phyloP scores from a whole-genome alignment of 1,140 invertebrate genomes.

The Planococcus citri region DNA sequence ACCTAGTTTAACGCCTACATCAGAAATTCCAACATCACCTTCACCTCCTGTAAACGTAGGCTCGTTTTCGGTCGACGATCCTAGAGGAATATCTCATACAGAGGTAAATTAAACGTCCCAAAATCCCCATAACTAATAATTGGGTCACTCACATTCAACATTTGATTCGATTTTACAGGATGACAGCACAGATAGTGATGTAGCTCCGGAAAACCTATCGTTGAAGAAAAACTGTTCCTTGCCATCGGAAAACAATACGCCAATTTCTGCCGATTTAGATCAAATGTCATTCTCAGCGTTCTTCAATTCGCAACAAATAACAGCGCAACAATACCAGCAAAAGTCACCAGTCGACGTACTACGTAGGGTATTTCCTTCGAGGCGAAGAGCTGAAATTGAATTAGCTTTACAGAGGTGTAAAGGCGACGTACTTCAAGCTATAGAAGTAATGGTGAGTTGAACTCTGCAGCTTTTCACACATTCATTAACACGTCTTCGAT shows the following conservation, averaged over 20 bases:
- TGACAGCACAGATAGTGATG: slow-evolving; percentile 30
- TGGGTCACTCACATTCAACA: not conserved
- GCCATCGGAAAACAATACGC: slow-evolving; percentile 9
- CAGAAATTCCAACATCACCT: slow-evolving; percentile 12
- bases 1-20: slow-evolving; percentile 23
- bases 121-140: not conserved
- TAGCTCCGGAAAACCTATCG: slow-evolving; percentile 33
- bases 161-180: slow-evolving; percentile 25
- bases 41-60: slow-evolving; percentile 15
- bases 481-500: not conserved
- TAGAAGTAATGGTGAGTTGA: slow-evolving; percentile 73
- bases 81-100: slow-evolving; percentile 22
- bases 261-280: not conserved
- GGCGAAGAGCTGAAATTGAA: slow-evolving; percentile 70
- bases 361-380: slow-evolving; percentile 67
- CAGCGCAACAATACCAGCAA: slow-evolving; percentile 24
- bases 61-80: slow-evolving; percentile 22
- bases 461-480: not conserved
- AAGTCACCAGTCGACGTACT: slow-evolving; percentile 61
- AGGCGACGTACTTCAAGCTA: slow-evolving; percentile 78
- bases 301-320: slow-evolving; percentile 20
- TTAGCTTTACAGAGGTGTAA: slow-evolving; percentile 55
- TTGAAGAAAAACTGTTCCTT: slow-evolving; percentile 29
- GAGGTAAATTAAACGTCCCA: slow-evolving; percentile 17
- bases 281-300: slow-evolving; percentile 11